Evolutionary conservation across 2,113 vertebrate species (phyloP).

Genomic region (Rattus rattus): DNA sequence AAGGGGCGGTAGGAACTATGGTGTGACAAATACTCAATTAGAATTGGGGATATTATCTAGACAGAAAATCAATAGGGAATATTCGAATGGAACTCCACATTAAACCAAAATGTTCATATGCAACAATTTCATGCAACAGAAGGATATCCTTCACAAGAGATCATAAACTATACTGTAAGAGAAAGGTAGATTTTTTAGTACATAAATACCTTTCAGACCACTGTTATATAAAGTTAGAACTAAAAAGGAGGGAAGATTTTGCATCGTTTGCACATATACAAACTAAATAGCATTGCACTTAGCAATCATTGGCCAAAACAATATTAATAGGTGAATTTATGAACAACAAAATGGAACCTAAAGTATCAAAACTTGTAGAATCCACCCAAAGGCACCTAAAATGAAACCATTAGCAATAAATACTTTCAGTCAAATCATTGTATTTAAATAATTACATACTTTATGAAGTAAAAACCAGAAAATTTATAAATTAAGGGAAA

Average conservation of each 20-base stretch:
- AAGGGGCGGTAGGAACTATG: no score
- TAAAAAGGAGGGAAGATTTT: background rate
- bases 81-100: background rate
- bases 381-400: background rate
- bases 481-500: background rate
- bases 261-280: no score
- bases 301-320: background rate
- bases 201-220: background rate
- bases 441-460: background rate
- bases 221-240: background rate
- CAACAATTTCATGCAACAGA: rapidly evolving
- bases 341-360: background rate
- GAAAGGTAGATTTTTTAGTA: background rate
- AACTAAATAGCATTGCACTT: background rate
- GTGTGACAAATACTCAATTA: background rate
- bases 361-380: background rate
- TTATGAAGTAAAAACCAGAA: background rate
- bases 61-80: background rate
- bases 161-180: background rate
- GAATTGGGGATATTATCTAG: background rate
- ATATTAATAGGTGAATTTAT: background rate
- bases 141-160: background rate
- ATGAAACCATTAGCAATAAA: background rate
- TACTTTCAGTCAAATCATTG: background rate
- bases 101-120: background rate